These are phyloP conservation scores for Brachylomia viminalis DNA, from an alignment of 2,888 invertebrate genomes.

Conservation along the genomic window DNA sequence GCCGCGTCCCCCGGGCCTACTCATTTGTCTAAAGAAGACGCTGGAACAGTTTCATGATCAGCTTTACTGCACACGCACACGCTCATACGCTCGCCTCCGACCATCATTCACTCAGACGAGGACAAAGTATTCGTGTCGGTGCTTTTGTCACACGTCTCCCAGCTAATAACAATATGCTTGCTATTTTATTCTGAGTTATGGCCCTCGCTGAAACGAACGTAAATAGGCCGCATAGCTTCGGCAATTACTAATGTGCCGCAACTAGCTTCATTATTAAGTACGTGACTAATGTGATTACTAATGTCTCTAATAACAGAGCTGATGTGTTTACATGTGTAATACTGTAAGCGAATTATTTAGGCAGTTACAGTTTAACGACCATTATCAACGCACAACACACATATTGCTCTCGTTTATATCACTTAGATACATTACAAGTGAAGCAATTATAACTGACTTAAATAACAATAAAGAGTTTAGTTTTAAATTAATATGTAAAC, in stretches of 20 bases:
- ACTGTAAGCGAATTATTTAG: conserved; percentile 46
- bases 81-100: conserved; percentile 60
- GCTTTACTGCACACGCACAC: conserved; percentile 70
- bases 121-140: conserved; percentile 66
- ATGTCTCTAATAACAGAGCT: conserved; percentile 50
- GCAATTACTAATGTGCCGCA: conserved; percentile 57
- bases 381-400: conserved; percentile 42
- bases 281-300: conserved; percentile 56
- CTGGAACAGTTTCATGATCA: conserved; percentile 70
- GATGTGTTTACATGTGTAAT: conserved; percentile 52
- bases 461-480: conserved; percentile 55
- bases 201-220: conserved; percentile 26
- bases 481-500: conserved; percentile 50
- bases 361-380: conserved; percentile 52
- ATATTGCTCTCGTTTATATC: conserved; percentile 46
- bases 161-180: conserved; percentile 63
- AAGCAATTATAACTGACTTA: conserved; percentile 47
- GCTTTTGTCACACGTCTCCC: conserved; percentile 62
- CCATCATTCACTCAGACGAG: conserved; percentile 69
- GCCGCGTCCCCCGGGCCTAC: conserved; percentile 67
- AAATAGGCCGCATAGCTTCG: conserved; percentile 51
- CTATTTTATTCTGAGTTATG: conserved; percentile 58
- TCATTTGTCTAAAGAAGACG: conserved; percentile 77
- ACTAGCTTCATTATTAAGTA: conserved; percentile 58
- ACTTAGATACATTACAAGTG: conserved; percentile 43